phyloP scores from a whole-genome alignment of 2,797 vertebrate species.

The Pangasius mekongensis region DNA sequence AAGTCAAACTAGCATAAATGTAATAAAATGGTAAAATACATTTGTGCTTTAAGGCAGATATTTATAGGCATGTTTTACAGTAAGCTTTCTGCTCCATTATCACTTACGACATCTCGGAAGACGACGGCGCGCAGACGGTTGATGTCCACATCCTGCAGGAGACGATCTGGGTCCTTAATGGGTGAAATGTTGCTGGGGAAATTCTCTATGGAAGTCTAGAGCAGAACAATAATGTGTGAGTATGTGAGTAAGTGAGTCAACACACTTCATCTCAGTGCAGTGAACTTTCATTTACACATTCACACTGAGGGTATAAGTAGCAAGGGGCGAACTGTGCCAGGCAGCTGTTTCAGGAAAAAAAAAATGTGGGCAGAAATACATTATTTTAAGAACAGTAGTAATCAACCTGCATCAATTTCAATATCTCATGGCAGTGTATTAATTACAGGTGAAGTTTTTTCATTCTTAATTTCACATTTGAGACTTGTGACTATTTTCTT shows the following conservation, averaged over 20 bases:
- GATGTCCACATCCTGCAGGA: slow-evolving; percentile 87
- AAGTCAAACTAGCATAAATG: not conserved
- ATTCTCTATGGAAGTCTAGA: slow-evolving; percentile 84
- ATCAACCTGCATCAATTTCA: not conserved
- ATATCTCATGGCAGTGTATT: not conserved
- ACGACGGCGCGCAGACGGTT: slow-evolving; percentile 85
- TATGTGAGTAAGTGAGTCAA: not conserved
- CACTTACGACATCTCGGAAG: slow-evolving; percentile 85
- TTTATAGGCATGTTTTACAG: not conserved
- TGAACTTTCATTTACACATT: not conserved
- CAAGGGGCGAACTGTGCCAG: not conserved
- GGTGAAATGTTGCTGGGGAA: slow-evolving; percentile 87
- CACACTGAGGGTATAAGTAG: not conserved
- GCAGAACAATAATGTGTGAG: slow-evolving; percentile 54
- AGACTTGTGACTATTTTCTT: not conserved
- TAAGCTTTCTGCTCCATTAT: not conserved
- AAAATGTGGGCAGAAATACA: not conserved
- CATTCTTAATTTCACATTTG: too few species aligned
- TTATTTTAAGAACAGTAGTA: not conserved
- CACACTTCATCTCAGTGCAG: slow-evolving; percentile 20
- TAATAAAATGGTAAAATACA: not conserved
- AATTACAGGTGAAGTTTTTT: not conserved
- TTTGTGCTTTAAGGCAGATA: not conserved
- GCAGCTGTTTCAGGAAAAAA: not conserved
- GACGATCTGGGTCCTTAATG: slow-evolving; percentile 86